Percentiles rank a stretch among this genome's conserved stretches.
Evolutionary conservation across 92 coral and sea anemone genomes (phyloP).

Genomic region (Phymanthus crucifer): DNA sequence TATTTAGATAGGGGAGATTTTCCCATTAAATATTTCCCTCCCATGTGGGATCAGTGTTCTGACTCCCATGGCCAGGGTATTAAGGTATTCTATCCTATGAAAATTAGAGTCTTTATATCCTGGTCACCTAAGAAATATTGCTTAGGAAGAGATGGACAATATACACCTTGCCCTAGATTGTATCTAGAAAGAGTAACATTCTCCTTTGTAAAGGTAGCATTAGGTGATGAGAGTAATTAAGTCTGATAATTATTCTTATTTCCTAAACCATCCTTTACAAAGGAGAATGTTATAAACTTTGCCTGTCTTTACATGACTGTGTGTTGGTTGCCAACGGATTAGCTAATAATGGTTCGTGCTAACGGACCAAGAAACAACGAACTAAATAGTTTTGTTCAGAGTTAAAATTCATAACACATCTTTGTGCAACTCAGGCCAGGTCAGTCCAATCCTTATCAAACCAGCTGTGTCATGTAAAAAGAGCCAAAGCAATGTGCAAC

Average conservation of each 20-base stretch:
- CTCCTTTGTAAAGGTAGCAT: slow-evolving; percentile 52
- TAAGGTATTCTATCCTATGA: slow-evolving; percentile 47
- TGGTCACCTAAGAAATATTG: slow-evolving; percentile 54
- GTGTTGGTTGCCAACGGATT: too few relatives aligned
- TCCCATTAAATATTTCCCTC: slow-evolving; percentile 30
- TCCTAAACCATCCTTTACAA: background rate
- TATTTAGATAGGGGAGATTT: slow-evolving; percentile 36
- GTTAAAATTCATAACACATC: too few relatives aligned
- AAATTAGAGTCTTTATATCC: slow-evolving; percentile 32
- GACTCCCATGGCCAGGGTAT: slow-evolving; percentile 52
- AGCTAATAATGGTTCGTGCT: too few relatives aligned
- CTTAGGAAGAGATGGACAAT: background rate
- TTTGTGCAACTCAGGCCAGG: too few relatives aligned
- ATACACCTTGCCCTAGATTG: slow-evolving; percentile 37
- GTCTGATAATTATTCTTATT: background rate
- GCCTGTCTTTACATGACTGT: too few relatives aligned
- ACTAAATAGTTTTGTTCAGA: too few relatives aligned
- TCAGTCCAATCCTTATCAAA: too few relatives aligned
- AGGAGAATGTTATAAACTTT: background rate
- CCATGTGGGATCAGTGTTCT: slow-evolving; percentile 45
- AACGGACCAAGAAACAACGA: too few relatives aligned
- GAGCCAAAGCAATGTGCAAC: too few relatives aligned
- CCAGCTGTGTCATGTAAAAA: too few relatives aligned
- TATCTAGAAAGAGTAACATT: slow-evolving; percentile 47
- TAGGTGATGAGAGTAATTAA: slow-evolving; percentile 31